These are phyloP conservation scores for Ctenicera cuprea DNA, from an alignment of 2,888 invertebrate species.

Conservation along the genomic window DNA sequence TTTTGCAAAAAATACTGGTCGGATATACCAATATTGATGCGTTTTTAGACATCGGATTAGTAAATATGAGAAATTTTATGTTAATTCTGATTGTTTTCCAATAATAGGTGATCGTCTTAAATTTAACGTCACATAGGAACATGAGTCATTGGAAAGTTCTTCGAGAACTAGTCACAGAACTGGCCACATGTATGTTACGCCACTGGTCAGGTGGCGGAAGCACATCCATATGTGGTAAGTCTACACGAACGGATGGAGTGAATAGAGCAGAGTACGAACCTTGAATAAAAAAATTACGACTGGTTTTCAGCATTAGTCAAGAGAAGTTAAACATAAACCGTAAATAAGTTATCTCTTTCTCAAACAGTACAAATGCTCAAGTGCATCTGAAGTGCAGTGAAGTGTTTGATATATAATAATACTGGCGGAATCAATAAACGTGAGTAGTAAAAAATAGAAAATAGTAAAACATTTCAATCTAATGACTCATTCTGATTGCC, in stretches of 20 bases:
- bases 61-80: no score
- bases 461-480: background rate
- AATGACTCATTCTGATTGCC: conserved; percentile 35
- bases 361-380: conserved; percentile 8
- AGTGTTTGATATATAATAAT: conserved; percentile 23
- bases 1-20: no score
- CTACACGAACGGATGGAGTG: conserved; percentile 20
- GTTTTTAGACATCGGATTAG: no score
- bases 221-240: conserved; percentile 43
- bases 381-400: conserved; percentile 23
- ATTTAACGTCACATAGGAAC: no score
- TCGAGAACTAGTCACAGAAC: no score
- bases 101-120: no score
- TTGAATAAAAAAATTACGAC: conserved; percentile 52
- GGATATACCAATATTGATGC: no score
- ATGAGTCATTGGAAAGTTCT: no score
- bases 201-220: conserved; percentile 42
- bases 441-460: conserved; percentile 20
- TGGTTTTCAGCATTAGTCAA: conserved; percentile 34
- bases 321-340: conserved; percentile 31
- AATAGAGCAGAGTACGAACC: conserved; percentile 44
- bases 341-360: conserved; percentile 15
- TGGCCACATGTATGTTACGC: conserved; percentile 17
- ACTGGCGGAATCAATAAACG: conserved; percentile 43
- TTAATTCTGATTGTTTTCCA: no score